Conservation (phyloP, 2,113 vertebrate genomes). For the Chaetops frenatus region DNA sequence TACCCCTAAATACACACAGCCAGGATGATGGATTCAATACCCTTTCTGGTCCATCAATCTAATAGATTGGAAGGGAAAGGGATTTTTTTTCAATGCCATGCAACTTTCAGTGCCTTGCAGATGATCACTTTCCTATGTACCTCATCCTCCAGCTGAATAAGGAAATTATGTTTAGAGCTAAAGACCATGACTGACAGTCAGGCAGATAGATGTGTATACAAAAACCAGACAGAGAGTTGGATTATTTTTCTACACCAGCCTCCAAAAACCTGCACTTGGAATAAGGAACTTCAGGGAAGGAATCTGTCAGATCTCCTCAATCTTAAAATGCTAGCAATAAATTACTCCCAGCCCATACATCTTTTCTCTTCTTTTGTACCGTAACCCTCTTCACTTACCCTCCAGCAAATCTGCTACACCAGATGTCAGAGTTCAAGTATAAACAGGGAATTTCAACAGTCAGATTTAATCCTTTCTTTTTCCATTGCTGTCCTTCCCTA, state of each 20-base stretch:
- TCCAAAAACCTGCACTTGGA: background rate
- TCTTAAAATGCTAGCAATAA: background rate
- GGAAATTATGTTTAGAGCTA: background rate
- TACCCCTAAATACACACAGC: background rate
- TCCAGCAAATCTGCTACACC: background rate
- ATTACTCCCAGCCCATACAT: slow-evolving; percentile 1
- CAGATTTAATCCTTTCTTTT: background rate
- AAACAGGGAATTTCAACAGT: background rate
- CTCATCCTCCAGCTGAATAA: background rate
- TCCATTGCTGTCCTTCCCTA: background rate
- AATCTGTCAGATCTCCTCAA: background rate
- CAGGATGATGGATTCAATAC: background rate
- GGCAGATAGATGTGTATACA: background rate
- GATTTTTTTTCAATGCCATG: background rate
- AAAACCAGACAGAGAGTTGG: background rate
- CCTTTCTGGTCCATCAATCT: background rate
- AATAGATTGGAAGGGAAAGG: background rate
- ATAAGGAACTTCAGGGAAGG: background rate
- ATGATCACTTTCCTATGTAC: background rate
- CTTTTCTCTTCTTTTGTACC: background rate
- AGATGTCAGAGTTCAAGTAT: slow-evolving; percentile 3
- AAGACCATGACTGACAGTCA: background rate
- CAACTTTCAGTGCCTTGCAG: background rate
- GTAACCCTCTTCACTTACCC: background rate
- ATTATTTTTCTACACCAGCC: background rate